Evolutionary conservation across 1,140 invertebrate genomes (phyloP), one percentile per base, ranked within the genome.

Genomic region (Zaprionus gabonicus): DNA sequence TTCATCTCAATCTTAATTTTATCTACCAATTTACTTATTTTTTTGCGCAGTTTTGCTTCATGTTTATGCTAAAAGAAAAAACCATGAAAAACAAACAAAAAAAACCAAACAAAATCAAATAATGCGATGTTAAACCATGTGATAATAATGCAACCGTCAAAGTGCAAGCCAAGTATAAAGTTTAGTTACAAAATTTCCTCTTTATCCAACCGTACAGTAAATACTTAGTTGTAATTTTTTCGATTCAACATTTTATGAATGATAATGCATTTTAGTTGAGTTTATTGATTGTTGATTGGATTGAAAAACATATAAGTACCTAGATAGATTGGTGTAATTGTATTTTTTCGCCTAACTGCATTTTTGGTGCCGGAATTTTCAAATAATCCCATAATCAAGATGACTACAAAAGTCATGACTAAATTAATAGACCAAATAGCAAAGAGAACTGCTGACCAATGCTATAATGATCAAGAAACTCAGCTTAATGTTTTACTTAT

Each of bases 141-240:
- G 74, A 81, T 67, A 57, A 73, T 59, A 88, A 83, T 88, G 78
- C 69, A 84, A 88, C 69, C 76, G 82, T 90, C 70, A 81, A 83
- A 88, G 85, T 88, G 84, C 84, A 88, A 87, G 83, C 83, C 72
- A 87, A 87, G 78, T 90, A 84, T 90, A 79, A 64, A 79, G 84
- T 90, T 88, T 90, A 88, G 85, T 92, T 92, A 92, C 91, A 92
- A 92, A 92, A 92, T 92, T 92, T 92, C 88, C 91, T 92, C 91
- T 92, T 92, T 92, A 91, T 87, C 91, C 91, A 92, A 91, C 84
- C 84, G 85, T 87, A 87, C 78, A 77, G 84, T 87, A 90, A 88
- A 80, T 63, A 75, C 79, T 82, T 92, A 91, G 88, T 92, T 91
- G 87, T 92, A 92, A 92, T 90, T 83, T 81, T 85, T 84, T 87